Evolutionary conservation across 2,113 vertebrate genomes (phyloP).

Genomic region (Danionella cerebrum): DNA sequence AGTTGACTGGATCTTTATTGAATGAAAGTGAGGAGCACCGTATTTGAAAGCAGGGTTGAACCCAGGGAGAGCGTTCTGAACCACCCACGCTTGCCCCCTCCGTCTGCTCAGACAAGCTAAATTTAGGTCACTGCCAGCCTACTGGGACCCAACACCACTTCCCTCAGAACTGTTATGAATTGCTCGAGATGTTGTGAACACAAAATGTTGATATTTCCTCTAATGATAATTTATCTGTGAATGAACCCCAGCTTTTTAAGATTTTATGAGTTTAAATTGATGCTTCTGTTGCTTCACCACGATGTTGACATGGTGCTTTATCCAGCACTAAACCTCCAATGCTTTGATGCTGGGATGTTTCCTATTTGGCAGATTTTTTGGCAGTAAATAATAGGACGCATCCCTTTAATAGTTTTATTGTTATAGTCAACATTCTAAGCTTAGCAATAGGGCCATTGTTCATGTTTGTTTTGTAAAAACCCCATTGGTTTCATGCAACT

Average conservation of each 20-base stretch:
- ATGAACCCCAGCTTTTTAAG: not conserved
- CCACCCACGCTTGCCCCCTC: not conserved
- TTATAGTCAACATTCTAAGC: no score
- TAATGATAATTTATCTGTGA: not conserved
- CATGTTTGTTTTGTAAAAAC: no score
- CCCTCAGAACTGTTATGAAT: not conserved
- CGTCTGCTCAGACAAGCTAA: conserved; percentile 23
- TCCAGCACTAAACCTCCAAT: no score
- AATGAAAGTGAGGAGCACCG: not conserved
- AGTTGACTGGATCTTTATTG: not conserved
- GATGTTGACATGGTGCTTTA: no score
- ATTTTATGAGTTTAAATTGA: no score
- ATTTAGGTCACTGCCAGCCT: conserved; percentile 24
- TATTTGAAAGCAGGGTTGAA: not conserved
- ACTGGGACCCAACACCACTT: not conserved
- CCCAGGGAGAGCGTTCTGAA: not conserved
- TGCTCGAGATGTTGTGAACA: not conserved
- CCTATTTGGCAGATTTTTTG: no score
- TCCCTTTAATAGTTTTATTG: no score
- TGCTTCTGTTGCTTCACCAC: no score
- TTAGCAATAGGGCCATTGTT: no score
- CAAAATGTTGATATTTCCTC: not conserved
- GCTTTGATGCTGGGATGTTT: no score
- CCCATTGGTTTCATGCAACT: no score
- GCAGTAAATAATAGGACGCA: no score